Percentiles rank a stretch among this genome's conserved stretches.
Evolutionary conservation across 1,140 invertebrate species (phyloP).

Genomic region (Phocides pigmalion): DNA sequence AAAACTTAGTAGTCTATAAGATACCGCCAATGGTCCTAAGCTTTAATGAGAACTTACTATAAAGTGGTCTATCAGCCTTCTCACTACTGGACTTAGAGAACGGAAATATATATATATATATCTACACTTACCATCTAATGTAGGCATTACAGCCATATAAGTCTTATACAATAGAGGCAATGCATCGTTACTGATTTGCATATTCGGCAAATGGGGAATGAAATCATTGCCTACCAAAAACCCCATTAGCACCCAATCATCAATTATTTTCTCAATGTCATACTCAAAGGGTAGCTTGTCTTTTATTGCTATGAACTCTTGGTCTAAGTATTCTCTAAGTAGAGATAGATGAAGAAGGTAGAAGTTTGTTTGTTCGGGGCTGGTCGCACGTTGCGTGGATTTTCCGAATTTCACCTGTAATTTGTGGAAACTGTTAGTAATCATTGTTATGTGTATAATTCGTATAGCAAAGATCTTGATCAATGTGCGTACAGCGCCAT

Average conservation of each 20-base stretch:
- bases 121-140: conserved; percentile 89
- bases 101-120: not conserved
- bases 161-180: conserved; percentile 93
- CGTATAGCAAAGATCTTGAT: no score
- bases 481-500: no score
- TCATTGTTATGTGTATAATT: no score
- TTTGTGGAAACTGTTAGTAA: no score
- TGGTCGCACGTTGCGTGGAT: conserved; percentile 85
- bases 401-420: conserved; percentile 88
- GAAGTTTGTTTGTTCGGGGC: conserved; percentile 96
- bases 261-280: conserved; percentile 91
- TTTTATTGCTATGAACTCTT: conserved; percentile 94
- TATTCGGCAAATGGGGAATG: conserved; percentile 96
- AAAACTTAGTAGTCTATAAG: no score
- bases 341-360: conserved; percentile 96
- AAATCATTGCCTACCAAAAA: conserved; percentile 99
- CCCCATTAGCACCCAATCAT: conserved; percentile 95
- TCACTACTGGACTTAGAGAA: no score
- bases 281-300: conserved; percentile 88
- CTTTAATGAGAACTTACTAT: no score
- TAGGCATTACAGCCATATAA: conserved; percentile 94
- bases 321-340: conserved; percentile 95
- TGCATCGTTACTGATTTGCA: conserved; percentile 96
- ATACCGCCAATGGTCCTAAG: no score
- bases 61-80: no score